Conservation (phyloP, 2,797 vertebrate genomes). For the Poecilia wingei region DNA sequence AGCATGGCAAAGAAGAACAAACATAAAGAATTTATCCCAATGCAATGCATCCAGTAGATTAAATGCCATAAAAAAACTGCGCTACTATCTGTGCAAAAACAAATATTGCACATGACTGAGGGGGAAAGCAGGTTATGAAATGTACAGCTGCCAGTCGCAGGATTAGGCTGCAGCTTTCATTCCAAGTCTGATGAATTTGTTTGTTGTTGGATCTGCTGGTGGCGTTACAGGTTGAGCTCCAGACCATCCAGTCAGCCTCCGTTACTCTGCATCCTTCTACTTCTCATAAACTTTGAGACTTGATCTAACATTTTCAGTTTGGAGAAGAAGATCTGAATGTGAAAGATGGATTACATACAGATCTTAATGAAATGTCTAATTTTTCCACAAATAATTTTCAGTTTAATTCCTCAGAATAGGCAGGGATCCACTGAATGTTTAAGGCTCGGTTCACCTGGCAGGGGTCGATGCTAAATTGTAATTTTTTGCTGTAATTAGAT, state of each 20-base stretch:
- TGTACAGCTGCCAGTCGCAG: background rate
- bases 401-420: background rate
- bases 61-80: background rate
- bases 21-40: background rate
- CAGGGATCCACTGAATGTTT: background rate
- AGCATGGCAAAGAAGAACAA: background rate
- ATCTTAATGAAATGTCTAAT: background rate
- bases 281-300: background rate
- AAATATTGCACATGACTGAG: background rate
- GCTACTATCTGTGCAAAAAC: background rate
- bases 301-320: background rate
- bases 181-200: background rate
- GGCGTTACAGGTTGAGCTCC: background rate
- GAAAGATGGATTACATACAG: background rate
- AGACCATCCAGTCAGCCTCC: background rate
- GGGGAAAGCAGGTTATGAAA: background rate
- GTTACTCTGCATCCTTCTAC: background rate
- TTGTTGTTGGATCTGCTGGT: conserved; percentile 1
- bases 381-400: background rate
- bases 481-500: background rate
- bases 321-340: background rate
- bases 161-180: conserved; percentile 1
- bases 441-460: no score
- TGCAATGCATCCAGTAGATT: background rate
- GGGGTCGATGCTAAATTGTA: background rate